These are phyloP conservation scores for Hyla sarda DNA, from an alignment of 2,113 vertebrate species.

Conservation along the genomic window DNA sequence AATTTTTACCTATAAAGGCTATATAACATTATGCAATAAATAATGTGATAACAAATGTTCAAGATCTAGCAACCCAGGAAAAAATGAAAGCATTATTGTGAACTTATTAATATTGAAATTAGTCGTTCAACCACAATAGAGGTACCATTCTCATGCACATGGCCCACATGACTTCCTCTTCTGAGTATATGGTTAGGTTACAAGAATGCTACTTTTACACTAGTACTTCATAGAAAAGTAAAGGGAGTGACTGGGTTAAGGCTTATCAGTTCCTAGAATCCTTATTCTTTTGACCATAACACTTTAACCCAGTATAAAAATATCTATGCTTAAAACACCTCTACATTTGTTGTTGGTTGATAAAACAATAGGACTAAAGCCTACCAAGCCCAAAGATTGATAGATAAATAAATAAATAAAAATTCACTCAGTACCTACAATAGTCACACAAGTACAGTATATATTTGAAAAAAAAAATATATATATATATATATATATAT, in stretches of 20 bases:
- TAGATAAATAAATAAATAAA: neutral
- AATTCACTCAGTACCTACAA: neutral
- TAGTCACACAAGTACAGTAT: neutral
- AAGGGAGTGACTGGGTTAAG: slow-evolving; percentile 1
- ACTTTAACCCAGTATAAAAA: neutral
- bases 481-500: neutral
- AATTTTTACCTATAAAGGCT: too few species aligned
- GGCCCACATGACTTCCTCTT: neutral
- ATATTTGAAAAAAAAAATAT: too few species aligned
- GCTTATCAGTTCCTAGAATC: slow-evolving; percentile 22
- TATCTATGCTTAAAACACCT: neutral
- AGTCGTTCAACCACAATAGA: neutral
- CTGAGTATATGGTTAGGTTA: slow-evolving; percentile 22
- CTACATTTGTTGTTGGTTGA: neutral
- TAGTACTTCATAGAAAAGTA: slow-evolving; percentile 26
- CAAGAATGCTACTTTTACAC: slow-evolving; percentile 9
- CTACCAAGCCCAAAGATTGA: too few species aligned
- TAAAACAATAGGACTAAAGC: too few species aligned
- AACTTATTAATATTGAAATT: neutral
- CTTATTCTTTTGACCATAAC: neutral
- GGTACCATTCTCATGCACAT: neutral
- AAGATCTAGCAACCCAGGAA: neutral
- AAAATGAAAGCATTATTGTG: neutral
- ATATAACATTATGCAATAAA: neutral
- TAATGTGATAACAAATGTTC: neutral